These are phyloP conservation scores for Drosophila formosana DNA, from an alignment of 2,888 invertebrate species.

Conservation along the genomic window DNA sequence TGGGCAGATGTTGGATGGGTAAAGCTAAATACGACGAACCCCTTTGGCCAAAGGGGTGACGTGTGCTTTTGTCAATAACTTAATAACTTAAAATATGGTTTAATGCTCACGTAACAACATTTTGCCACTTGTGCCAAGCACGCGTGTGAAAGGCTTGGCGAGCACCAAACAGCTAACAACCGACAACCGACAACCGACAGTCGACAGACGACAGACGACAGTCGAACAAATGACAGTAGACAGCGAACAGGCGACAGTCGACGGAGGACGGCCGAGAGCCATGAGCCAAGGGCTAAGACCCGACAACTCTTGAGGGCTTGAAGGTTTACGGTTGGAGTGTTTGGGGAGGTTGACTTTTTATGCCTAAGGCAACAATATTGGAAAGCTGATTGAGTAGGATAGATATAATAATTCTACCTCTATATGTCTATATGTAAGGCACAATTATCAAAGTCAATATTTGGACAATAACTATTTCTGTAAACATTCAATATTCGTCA, in stretches of 20 bases:
- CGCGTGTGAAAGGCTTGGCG: conserved; percentile 52
- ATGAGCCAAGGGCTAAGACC: conserved; percentile 40
- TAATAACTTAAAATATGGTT: conserved; percentile 82
- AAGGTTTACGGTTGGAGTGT: conserved; percentile 16
- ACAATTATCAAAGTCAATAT: not conserved
- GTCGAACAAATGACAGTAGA: conserved; percentile 12
- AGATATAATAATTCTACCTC: not conserved
- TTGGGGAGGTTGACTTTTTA: conserved; percentile 9
- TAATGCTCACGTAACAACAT: conserved; percentile 79
- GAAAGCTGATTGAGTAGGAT: not conserved
- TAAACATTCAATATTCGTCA: too few relatives aligned
- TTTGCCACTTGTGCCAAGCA: conserved; percentile 76
- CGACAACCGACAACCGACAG: conserved; percentile 14
- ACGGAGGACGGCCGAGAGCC: conserved; percentile 28
- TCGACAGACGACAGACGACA: conserved; percentile 8
- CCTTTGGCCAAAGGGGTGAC: conserved; percentile 60
- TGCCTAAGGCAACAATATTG: not conserved
- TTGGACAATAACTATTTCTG: not conserved
- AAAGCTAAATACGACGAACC: conserved; percentile 20
- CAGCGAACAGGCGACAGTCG: not conserved
- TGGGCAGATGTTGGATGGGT: not conserved
- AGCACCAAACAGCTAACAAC: conserved; percentile 17
- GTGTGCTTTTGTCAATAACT: conserved; percentile 80
- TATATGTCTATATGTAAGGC: not conserved
- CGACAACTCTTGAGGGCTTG: conserved; percentile 27